These are phyloP conservation scores for Parazoanthus swiftii DNA, from an alignment of 92 coral and sea anemone genomes.

Conservation along the genomic window DNA sequence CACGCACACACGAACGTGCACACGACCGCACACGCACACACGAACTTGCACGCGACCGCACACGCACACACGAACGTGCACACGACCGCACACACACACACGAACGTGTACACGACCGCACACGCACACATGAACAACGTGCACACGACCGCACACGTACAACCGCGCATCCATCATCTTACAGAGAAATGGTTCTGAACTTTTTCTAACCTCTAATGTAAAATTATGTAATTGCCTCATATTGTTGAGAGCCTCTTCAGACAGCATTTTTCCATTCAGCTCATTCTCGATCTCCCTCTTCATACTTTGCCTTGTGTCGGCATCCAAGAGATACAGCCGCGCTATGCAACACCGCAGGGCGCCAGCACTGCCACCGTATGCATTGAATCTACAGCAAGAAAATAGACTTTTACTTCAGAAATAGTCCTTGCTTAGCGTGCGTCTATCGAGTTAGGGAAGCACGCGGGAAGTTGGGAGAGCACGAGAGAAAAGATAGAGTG, in stretches of 20 bases:
- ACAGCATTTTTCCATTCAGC: constrained; percentile 49
- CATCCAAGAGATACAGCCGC: constrained; percentile 55
- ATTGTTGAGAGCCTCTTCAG: constrained; percentile 55
- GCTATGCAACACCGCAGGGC: constrained; percentile 65
- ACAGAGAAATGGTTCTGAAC: background rate
- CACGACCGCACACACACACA: background rate
- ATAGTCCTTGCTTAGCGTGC: too few relatives aligned
- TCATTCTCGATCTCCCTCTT: constrained; percentile 55
- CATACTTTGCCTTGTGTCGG: constrained; percentile 55
- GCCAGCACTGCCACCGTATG: constrained; percentile 81
- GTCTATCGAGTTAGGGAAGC: too few relatives aligned
- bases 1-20: background rate
- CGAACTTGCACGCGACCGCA: background rate
- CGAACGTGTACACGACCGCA: too few relatives aligned
- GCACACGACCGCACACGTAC: background rate
- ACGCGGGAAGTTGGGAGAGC: too few relatives aligned
- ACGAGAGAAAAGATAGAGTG: too few relatives aligned
- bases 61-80: too few relatives aligned
- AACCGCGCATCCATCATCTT: background rate
- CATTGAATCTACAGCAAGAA: constrained; percentile 64
- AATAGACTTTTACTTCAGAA: background rate
- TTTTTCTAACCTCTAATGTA: constrained; percentile 55
- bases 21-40: background rate
- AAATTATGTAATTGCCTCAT: constrained; percentile 68
- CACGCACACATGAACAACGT: background rate